Conservation (phyloP, 1,140 invertebrate species). For the Rhagoletis zephyria region DNA sequence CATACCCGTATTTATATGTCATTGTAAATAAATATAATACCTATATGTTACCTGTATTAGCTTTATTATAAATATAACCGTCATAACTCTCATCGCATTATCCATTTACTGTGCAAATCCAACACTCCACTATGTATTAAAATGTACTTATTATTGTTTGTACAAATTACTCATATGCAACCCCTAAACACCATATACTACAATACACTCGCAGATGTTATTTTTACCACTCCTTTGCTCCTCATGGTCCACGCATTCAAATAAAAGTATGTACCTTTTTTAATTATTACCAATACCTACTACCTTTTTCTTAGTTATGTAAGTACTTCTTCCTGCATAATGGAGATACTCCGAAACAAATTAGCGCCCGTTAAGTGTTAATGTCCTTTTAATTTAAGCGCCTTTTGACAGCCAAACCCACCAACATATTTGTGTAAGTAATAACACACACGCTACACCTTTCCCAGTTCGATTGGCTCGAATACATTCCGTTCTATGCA, state of each 20-base stretch:
- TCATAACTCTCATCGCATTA: slow-evolving; percentile 20
- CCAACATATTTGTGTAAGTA: not conserved
- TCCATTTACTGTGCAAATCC: not conserved
- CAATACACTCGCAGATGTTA: not conserved
- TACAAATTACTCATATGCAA: too few species aligned
- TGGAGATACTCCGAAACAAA: too few species aligned
- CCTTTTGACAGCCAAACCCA: not conserved
- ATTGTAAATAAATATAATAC: not conserved
- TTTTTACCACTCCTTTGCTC: not conserved
- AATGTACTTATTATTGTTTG: not conserved
- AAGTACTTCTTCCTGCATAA: too few species aligned
- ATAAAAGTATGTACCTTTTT: too few species aligned
- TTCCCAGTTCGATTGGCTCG: too few species aligned
- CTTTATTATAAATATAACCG: not conserved
- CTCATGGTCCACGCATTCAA: not conserved
- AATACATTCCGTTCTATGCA: not conserved
- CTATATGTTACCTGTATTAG: not conserved
- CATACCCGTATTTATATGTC: too few species aligned
- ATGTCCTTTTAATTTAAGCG: not conserved
- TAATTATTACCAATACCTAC: not conserved
- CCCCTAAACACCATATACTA: too few species aligned
- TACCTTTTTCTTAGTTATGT: not conserved
- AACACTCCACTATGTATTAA: not conserved
- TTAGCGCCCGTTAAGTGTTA: not conserved
- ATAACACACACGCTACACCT: too few species aligned